These are phyloP conservation scores for Grus americana DNA, from an alignment of 2,113 vertebrate species.

Conservation along the genomic window DNA sequence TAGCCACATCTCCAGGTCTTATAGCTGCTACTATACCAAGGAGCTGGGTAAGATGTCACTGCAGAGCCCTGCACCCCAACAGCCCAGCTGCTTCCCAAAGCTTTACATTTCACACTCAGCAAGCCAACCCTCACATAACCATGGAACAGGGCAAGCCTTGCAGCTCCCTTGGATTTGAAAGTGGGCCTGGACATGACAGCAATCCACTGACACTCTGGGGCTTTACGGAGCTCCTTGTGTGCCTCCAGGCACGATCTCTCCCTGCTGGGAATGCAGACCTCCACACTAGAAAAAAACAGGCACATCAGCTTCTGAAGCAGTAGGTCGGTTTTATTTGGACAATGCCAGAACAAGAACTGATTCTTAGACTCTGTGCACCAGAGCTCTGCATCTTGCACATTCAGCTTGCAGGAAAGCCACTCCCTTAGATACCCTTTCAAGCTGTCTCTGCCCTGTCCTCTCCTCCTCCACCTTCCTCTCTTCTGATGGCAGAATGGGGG, in stretches of 20 bases:
- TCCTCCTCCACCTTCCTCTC: neutral
- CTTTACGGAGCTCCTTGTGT: neutral
- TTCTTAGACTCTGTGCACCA: neutral
- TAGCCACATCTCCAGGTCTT: neutral
- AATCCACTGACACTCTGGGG: neutral
- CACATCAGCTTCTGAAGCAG: neutral
- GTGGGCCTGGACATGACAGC: neutral
- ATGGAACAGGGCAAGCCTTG: neutral
- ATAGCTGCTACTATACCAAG: neutral
- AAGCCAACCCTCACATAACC: neutral
- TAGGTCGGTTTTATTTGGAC: neutral
- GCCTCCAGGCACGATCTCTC: neutral
- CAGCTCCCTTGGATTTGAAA: neutral
- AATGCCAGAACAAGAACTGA: neutral
- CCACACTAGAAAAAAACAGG: neutral
- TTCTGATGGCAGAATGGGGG: fast-evolving
- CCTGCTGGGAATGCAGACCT: neutral
- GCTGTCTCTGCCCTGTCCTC: fast-evolving
- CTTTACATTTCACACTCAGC: neutral
- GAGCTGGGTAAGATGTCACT: neutral
- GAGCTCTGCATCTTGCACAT: neutral
- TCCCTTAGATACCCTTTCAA: neutral
- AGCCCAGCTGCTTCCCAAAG: neutral
- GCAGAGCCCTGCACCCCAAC: neutral
- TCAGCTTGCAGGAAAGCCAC: neutral